phyloP scores from a whole-genome alignment of 2,888 invertebrate genomes.

The Dendrolimus pini region DNA sequence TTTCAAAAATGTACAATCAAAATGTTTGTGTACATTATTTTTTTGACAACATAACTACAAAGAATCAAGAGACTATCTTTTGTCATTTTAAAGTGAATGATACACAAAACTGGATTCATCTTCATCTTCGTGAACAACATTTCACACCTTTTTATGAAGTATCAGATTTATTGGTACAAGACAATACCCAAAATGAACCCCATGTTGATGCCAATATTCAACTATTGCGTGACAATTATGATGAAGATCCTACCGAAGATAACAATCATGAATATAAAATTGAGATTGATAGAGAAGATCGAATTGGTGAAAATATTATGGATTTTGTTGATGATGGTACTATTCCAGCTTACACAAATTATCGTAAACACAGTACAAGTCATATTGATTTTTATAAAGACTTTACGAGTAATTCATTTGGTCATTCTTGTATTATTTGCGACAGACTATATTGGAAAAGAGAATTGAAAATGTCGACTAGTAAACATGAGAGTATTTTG shows the following conservation, averaged over 20 bases:
- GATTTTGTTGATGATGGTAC: constrained; percentile 23
- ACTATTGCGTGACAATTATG: constrained; percentile 19
- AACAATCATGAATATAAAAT: constrained; percentile 22
- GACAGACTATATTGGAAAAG: constrained; percentile 39
- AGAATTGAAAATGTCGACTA: constrained; percentile 24
- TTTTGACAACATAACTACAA: constrained; percentile 26
- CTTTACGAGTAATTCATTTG: constrained; percentile 23
- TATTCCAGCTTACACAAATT: constrained; percentile 23
- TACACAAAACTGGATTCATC: constrained; percentile 33
- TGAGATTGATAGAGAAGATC: constrained; percentile 19
- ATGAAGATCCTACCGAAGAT: constrained; percentile 22
- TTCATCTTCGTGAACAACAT: constrained; percentile 26
- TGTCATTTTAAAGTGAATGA: constrained; percentile 35
- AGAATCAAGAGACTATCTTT: constrained; percentile 25
- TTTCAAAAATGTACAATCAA: constrained; percentile 30
- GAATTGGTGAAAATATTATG: constrained; percentile 19
- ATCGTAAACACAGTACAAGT: constrained; percentile 18
- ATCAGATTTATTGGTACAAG: constrained; percentile 23
- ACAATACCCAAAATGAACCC: constrained; percentile 20
- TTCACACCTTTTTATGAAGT: constrained; percentile 23
- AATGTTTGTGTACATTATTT: constrained; percentile 34
- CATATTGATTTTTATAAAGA: constrained; percentile 21
- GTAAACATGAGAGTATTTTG: no score
- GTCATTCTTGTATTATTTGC: constrained; percentile 32
- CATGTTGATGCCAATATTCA: constrained; percentile 21